phyloP scores from a whole-genome alignment of 2,113 vertebrate species.

The Trematomus loennbergii region DNA sequence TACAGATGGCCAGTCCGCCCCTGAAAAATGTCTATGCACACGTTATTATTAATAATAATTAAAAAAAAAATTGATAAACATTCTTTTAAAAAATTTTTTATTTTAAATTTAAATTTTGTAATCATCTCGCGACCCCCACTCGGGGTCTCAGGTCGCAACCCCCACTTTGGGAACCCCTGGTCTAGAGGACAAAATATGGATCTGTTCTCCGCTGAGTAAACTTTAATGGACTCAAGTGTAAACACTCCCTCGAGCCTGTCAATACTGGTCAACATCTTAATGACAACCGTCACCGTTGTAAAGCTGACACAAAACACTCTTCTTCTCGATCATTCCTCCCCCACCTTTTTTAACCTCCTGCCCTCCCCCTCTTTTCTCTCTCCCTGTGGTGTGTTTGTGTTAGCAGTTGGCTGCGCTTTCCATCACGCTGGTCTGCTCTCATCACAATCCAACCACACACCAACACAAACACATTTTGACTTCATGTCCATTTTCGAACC shows the following conservation, averaged over 20 bases:
- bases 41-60: too few species aligned
- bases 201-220: slow-evolving; percentile 27
- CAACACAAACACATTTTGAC: neutral
- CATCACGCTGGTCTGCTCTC: slow-evolving; percentile 78
- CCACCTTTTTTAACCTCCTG: slow-evolving; percentile 32
- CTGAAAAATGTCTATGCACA: too few species aligned
- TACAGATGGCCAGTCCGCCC: too few species aligned
- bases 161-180: too few species aligned
- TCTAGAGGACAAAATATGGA: slow-evolving; percentile 42
- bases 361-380: slow-evolving; percentile 13
- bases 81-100: too few species aligned
- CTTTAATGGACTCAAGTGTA: slow-evolving; percentile 75
- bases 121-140: too few species aligned
- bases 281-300: slow-evolving; percentile 52
- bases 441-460: slow-evolving; percentile 71
- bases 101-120: too few species aligned
- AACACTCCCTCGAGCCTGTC: slow-evolving; percentile 61
- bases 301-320: slow-evolving; percentile 64
- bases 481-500: slow-evolving; percentile 1
- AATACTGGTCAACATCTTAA: slow-evolving; percentile 69
- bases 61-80: too few species aligned
- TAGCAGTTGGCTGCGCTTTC: slow-evolving; percentile 80
- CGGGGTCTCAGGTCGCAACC: too few species aligned
- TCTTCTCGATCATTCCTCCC: slow-evolving; percentile 40
- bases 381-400: slow-evolving; percentile 78